Percentiles rank a stretch among this genome's conserved stretches.
Evolutionary conservation across 2,888 invertebrate species (phyloP).

Genomic region (Dynastes tityus): DNA sequence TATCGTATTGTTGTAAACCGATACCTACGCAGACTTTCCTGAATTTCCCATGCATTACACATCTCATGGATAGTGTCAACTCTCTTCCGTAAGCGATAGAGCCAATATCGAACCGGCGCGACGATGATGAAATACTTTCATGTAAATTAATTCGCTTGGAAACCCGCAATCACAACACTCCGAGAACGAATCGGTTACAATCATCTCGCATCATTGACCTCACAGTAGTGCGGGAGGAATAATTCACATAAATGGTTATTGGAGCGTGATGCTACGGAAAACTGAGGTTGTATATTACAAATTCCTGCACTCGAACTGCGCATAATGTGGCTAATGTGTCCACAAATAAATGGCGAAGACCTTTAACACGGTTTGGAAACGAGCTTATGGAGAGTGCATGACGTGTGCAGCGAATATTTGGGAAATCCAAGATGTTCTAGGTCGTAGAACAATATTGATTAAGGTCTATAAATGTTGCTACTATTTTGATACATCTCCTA

Average conservation of each 20-base stretch:
- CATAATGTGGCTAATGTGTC: too few species aligned
- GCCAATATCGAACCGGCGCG: background rate
- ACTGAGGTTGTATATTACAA: too few species aligned
- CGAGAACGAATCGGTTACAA: background rate
- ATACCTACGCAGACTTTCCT: background rate
- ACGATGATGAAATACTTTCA: constrained; percentile 1
- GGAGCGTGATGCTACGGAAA: background rate
- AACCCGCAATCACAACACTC: background rate
- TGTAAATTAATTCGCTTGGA: constrained; percentile 3
- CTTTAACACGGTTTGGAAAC: too few species aligned
- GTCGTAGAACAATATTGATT: too few species aligned
- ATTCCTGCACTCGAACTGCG: too few species aligned
- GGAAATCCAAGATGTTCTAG: too few species aligned
- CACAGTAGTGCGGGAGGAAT: background rate
- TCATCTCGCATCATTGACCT: constrained; percentile 4
- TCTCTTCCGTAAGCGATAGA: background rate
- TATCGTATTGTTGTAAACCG: background rate
- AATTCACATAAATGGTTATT: background rate
- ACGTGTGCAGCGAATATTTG: too few species aligned
- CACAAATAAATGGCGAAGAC: too few species aligned
- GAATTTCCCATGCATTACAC: background rate
- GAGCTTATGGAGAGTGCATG: too few species aligned
- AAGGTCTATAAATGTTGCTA: too few species aligned
- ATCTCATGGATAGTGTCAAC: background rate
- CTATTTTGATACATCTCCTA: too few species aligned